Percentiles rank a stretch among this genome's conserved stretches.
phyloP scores from a whole-genome alignment of 2,797 vertebrate genomes.

The Phalloptychus januarius region DNA sequence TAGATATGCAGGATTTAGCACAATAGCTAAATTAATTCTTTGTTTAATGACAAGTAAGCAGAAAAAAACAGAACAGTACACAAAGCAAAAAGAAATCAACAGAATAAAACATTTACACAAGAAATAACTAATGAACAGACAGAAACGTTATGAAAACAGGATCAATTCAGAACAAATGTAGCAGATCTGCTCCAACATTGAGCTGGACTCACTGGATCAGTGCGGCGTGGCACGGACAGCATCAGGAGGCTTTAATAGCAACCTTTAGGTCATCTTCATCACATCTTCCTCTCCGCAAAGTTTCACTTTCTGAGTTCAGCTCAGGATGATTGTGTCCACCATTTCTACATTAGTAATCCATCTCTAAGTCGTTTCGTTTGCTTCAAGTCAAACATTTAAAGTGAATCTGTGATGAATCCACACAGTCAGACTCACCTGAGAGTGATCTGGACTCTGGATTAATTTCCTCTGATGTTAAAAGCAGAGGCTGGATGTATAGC shows the following conservation, averaged over 20 bases:
- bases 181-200: background rate
- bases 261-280: background rate
- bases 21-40: background rate
- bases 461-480: conserved; percentile 17
- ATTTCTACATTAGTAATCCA: background rate
- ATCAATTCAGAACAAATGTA: background rate
- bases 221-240: background rate
- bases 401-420: background rate
- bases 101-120: too few species aligned
- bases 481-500: conserved; percentile 41
- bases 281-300: background rate
- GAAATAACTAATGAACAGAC: background rate
- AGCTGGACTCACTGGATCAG: background rate
- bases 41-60: background rate
- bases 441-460: conserved; percentile 1
- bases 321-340: background rate
- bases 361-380: background rate
- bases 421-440: background rate
- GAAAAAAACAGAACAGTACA: too few species aligned
- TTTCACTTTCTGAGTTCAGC: background rate
- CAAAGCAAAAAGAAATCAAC: background rate
- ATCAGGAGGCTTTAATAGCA: background rate
- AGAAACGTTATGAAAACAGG: background rate
- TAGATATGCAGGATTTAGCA: too few species aligned
- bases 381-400: background rate